phyloP scores from a whole-genome alignment of 2,888 invertebrate species.

The Pycnomerus fuliginosus region DNA sequence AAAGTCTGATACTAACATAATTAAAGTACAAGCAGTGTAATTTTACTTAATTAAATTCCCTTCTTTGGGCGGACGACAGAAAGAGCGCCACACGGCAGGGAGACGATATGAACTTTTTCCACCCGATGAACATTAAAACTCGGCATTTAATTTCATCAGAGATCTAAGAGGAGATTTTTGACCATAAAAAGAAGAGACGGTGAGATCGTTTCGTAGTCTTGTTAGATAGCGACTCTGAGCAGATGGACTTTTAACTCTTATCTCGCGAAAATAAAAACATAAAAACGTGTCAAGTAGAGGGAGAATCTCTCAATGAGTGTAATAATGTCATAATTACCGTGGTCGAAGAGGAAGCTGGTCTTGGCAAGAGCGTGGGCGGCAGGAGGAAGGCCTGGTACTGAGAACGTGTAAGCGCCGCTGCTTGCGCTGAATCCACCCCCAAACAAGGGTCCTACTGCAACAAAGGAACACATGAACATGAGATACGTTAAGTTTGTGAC shows the following conservation, averaged over 20 bases:
- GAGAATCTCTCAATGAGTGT: slow-evolving; percentile 3
- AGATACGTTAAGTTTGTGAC: slow-evolving; percentile 25
- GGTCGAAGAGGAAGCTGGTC: slow-evolving; percentile 52
- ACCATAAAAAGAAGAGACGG: slow-evolving; percentile 53
- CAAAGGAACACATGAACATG: slow-evolving; percentile 37
- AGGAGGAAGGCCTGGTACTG: slow-evolving; percentile 49
- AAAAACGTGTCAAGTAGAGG: slow-evolving; percentile 28
- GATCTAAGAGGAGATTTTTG: slow-evolving; percentile 56
- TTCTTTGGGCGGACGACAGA: slow-evolving; percentile 49
- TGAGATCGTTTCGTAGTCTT: slow-evolving; percentile 36
- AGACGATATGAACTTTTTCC: slow-evolving; percentile 57
- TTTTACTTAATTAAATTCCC: slow-evolving; percentile 60
- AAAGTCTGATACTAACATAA: slow-evolving; percentile 58
- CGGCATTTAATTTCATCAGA: slow-evolving; percentile 57
- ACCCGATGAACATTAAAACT: slow-evolving; percentile 57
- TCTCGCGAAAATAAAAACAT: slow-evolving; percentile 43
- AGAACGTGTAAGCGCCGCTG: slow-evolving; percentile 50
- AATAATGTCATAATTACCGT: slow-evolving; percentile 45
- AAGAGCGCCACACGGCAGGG: slow-evolving; percentile 41
- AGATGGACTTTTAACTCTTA: slow-evolving; percentile 47
- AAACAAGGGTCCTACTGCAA: slow-evolving; percentile 53
- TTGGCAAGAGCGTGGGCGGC: slow-evolving; percentile 50
- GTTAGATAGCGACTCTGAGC: slow-evolving; percentile 41
- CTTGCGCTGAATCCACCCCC: slow-evolving; percentile 46
- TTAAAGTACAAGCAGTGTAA: slow-evolving; percentile 59